Conservation (phyloP, 2,113 vertebrate species). For the Percina caprodes region DNA sequence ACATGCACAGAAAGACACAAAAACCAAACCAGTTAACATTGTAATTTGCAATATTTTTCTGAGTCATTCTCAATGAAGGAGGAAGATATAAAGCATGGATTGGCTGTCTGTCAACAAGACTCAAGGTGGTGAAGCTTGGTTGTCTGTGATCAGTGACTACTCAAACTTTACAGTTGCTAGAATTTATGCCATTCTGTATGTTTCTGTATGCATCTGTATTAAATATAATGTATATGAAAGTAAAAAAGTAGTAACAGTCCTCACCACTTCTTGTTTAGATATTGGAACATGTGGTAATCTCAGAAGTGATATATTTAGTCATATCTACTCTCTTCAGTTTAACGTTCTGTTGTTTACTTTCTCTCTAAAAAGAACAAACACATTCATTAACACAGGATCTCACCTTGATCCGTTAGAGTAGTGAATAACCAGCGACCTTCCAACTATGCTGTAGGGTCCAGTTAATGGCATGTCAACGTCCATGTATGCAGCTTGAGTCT, state of each 20-base stretch:
- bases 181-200: neutral
- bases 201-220: neutral
- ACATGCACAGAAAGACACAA: conserved; percentile 15
- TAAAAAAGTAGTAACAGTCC: neutral
- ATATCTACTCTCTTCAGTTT: neutral
- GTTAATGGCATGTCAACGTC: conserved; percentile 81
- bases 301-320: neutral
- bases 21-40: neutral
- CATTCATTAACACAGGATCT: conserved; percentile 40
- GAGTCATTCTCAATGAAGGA: conserved; percentile 38
- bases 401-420: conserved; percentile 82
- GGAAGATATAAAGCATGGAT: conserved; percentile 6
- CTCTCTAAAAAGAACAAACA: neutral
- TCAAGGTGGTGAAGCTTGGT: neutral
- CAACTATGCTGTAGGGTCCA: conserved; percentile 80
- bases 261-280: neutral
- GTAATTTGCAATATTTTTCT: conserved; percentile 11
- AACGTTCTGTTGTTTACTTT: neutral
- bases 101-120: neutral
- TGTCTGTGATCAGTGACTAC: neutral
- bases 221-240: neutral
- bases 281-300: neutral
- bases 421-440: conserved; percentile 86
- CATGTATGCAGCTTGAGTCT: conserved; percentile 43
- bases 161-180: neutral